These are phyloP conservation scores for Gorsachius magnificus DNA, from an alignment of 2,797 vertebrate genomes.

Conservation along the genomic window DNA sequence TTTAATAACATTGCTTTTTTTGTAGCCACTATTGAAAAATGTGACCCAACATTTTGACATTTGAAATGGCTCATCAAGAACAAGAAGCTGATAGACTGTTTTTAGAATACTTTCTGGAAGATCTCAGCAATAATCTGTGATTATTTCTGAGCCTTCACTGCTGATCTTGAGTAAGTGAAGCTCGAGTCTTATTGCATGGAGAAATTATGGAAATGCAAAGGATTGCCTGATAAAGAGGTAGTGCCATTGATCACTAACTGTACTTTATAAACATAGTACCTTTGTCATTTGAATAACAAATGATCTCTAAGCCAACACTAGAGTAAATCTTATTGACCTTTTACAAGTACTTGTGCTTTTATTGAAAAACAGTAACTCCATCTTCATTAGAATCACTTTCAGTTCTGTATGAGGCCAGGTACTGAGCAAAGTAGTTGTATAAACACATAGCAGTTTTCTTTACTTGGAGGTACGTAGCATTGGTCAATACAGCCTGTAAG, in stretches of 20 bases:
- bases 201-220: constrained; percentile 29
- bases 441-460: neutral
- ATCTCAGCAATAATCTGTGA: neutral
- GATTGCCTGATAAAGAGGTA: neutral
- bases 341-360: neutral
- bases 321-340: constrained; percentile 21
- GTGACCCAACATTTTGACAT: neutral
- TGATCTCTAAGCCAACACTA: neutral
- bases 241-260: neutral
- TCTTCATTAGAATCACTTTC: constrained; percentile 4
- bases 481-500: neutral
- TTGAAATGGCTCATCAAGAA: constrained; percentile 19
- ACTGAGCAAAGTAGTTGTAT: neutral
- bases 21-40: constrained; percentile 1
- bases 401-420: neutral
- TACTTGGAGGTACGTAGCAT: neutral
- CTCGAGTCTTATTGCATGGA: neutral
- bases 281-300: constrained; percentile 24
- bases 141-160: neutral
- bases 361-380: neutral
- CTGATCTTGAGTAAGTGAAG: neutral
- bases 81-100: neutral
- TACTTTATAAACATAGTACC: neutral
- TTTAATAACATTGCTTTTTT: neutral
- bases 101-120: neutral